These are phyloP conservation scores for Spodoptera exigua DNA, from an alignment of 2,888 invertebrate species.

Conservation along the genomic window DNA sequence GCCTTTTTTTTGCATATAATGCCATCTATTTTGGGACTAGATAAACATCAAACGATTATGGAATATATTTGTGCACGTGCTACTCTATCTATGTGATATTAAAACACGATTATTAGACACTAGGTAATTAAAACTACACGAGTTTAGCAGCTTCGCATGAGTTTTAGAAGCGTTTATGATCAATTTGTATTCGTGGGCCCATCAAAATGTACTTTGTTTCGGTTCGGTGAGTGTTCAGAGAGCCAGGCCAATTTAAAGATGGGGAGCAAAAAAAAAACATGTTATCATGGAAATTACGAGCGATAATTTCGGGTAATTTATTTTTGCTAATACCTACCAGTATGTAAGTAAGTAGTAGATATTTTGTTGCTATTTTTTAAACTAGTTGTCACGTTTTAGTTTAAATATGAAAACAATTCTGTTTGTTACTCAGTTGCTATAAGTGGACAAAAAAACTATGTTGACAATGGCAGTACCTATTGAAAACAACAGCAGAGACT, in stretches of 20 bases:
- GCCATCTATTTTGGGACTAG: too few species aligned
- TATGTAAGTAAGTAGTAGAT: neutral
- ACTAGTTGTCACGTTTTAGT: too few species aligned
- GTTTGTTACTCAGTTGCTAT: too few species aligned
- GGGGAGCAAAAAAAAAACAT: constrained; percentile 30
- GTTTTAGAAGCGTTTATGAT: constrained; percentile 18
- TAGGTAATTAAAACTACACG: constrained; percentile 6
- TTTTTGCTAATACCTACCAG: neutral
- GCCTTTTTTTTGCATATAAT: too few species aligned
- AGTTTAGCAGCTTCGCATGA: constrained; percentile 3
- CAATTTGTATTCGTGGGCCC: constrained; percentile 22
- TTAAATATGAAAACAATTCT: too few species aligned
- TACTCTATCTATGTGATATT: neutral
- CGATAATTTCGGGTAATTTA: constrained; percentile 1
- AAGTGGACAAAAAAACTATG: too few species aligned
- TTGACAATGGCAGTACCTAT: too few species aligned
- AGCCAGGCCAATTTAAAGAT: constrained; percentile 11
- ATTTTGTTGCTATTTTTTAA: neutral
- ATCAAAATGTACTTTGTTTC: constrained; percentile 33
- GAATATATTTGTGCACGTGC: neutral
- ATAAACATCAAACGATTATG: constrained; percentile 3
- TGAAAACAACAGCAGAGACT: too few species aligned
- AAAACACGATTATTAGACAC: neutral
- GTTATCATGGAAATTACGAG: constrained; percentile 17
- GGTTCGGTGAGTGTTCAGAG: constrained; percentile 12